Evolutionary conservation across 2,888 invertebrate genomes (phyloP).

Genomic region (Molorchus minor): DNA sequence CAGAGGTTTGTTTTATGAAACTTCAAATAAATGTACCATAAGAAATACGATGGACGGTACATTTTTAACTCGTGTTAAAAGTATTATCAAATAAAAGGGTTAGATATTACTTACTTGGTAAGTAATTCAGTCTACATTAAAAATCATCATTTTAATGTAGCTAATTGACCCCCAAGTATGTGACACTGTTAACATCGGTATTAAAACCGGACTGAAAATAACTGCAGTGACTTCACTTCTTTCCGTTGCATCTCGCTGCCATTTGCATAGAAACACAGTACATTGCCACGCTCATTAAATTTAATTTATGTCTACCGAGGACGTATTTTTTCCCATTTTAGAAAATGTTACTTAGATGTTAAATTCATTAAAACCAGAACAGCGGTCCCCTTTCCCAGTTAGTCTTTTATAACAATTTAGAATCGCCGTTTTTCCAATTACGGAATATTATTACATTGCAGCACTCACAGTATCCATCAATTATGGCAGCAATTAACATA

Average conservation of each 20-base stretch:
- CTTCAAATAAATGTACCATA: no score
- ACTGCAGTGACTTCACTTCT: neutral
- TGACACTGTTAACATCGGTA: no score
- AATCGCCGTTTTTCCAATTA: conserved; percentile 25
- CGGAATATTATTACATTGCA: conserved; percentile 16
- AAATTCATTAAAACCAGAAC: conserved; percentile 8
- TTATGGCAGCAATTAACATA: conserved; percentile 25
- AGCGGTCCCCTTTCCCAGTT: conserved; percentile 7
- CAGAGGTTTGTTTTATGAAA: no score
- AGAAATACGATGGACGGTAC: no score
- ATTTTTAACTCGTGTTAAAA: no score
- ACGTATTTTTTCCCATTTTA: conserved; percentile 5
- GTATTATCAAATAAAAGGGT: no score
- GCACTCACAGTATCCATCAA: conserved; percentile 18
- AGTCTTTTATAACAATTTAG: conserved; percentile 18
- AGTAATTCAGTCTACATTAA: no score
- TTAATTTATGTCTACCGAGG: neutral
- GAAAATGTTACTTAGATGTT: conserved; percentile 9
- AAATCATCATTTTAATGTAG: no score
- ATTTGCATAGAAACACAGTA: neutral
- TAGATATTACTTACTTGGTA: no score
- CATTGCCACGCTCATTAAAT: conserved; percentile 3
- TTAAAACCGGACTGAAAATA: no score
- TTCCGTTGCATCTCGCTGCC: neutral
- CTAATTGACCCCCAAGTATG: no score